Percentiles rank a stretch among this genome's conserved stretches.
Evolutionary conservation across 2,888 invertebrate species (phyloP).

Genomic region (Calameuta filiformis): DNA sequence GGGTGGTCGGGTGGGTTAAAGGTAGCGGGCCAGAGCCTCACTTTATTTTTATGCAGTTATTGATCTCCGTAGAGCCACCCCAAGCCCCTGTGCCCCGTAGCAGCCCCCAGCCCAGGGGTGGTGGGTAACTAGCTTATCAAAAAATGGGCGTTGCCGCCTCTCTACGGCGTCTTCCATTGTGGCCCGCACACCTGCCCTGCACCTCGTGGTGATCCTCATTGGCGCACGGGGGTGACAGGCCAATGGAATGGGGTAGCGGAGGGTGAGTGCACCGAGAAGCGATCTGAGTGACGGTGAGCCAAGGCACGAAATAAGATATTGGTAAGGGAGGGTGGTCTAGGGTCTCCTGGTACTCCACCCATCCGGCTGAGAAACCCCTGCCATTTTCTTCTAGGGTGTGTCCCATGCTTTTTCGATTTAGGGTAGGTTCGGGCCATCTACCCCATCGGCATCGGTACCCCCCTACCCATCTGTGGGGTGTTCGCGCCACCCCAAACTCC

Average conservation of each 20-base stretch:
- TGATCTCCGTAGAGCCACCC: conserved; percentile 59
- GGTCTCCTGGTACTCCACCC: background rate
- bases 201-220: conserved; percentile 45
- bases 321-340: conserved; percentile 21
- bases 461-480: background rate
- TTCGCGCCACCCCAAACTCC: conserved; percentile 3
- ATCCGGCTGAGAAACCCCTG: conserved; percentile 24
- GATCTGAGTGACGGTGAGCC: conserved; percentile 19
- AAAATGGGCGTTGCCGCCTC: conserved; percentile 66
- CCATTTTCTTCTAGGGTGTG: conserved; percentile 58
- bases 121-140: conserved; percentile 66
- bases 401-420: conserved; percentile 59
- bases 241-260: conserved; percentile 14
- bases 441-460: conserved; percentile 11
- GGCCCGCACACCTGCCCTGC: conserved; percentile 54
- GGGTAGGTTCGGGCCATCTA: conserved; percentile 50
- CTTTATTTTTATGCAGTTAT: conserved; percentile 67
- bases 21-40: conserved; percentile 65
- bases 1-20: conserved; percentile 54
- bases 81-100: background rate
- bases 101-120: conserved; percentile 38
- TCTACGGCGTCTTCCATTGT: conserved; percentile 58
- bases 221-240: conserved; percentile 29
- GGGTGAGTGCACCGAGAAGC: conserved; percentile 18
- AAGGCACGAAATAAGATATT: conserved; percentile 50